phyloP scores from a whole-genome alignment of 1,140 invertebrate genomes.

The Bombus consobrinus region DNA sequence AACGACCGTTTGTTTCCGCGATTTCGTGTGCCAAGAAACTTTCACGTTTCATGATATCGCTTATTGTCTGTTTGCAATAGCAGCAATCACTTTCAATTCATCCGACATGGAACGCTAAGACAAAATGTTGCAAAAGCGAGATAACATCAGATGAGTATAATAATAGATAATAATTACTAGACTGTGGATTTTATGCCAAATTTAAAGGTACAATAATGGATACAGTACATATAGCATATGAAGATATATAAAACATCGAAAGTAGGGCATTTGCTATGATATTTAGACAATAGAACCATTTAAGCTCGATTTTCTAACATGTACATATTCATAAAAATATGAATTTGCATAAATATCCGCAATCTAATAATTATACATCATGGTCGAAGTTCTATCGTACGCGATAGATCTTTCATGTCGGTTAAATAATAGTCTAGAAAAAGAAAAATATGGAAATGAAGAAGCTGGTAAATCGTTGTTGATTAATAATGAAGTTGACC shows the following conservation, averaged over 20 bases:
- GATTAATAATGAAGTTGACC: slow-evolving; percentile 11
- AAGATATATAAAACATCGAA: no score
- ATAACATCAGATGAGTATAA: neutral
- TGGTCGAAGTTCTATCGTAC: neutral
- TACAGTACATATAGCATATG: no score
- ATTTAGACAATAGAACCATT: no score
- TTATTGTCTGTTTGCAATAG: slow-evolving; percentile 83
- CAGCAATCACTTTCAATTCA: slow-evolving; percentile 71
- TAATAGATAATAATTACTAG: neutral
- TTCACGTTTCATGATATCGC: slow-evolving; percentile 74
- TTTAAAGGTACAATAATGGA: no score
- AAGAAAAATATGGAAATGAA: neutral
- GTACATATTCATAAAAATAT: no score
- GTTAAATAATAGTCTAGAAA: neutral
- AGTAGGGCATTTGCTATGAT: no score
- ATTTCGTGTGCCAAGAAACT: slow-evolving; percentile 51
- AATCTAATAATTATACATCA: neutral
- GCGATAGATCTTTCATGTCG: neutral
- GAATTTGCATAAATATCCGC: no score
- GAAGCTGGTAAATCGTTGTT: neutral
- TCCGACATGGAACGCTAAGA: neutral
- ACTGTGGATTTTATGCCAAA: no score
- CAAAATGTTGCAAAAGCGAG: neutral
- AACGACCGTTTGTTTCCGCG: slow-evolving; percentile 29
- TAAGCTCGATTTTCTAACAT: no score